phyloP scores from a whole-genome alignment of 2,888 invertebrate genomes.

The Drosophila subsilvestris region DNA sequence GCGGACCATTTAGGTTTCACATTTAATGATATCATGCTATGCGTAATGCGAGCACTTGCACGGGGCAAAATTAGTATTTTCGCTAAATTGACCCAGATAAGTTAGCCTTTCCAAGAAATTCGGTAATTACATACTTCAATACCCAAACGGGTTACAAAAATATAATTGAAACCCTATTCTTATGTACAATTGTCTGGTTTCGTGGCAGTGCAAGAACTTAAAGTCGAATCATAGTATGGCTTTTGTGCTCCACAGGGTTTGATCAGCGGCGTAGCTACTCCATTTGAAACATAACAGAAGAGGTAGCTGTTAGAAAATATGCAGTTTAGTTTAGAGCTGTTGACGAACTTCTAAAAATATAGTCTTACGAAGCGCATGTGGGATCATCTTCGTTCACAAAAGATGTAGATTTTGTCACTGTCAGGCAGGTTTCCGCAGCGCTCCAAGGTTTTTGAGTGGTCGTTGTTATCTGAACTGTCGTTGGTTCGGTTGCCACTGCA shows the following conservation, averaged over 20 bases:
- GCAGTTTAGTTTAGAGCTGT: neutral
- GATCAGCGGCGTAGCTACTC: conserved; percentile 2
- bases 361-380: conserved; percentile 15
- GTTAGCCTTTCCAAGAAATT: neutral
- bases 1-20: conserved; percentile 13
- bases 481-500: neutral
- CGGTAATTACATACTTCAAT: neutral
- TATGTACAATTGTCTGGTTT: conserved; percentile 46
- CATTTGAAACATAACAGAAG: conserved; percentile 10
- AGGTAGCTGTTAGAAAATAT: conserved; percentile 3
- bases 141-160: neutral
- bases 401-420: neutral
- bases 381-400: conserved; percentile 36
- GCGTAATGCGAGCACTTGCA: neutral
- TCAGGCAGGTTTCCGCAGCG: conserved; percentile 15
- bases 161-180: neutral
- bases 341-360: neutral
- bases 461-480: neutral
- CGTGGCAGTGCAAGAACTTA: conserved; percentile 8
- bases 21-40: neutral
- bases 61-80: neutral
- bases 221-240: conserved; percentile 29
- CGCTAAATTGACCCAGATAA: neutral
- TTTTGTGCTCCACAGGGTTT: neutral
- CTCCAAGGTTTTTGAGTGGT: conserved; percentile 33